Evolutionary conservation across 1,140 invertebrate genomes (phyloP).

Genomic region (Rhynchophorus ferrugineus): DNA sequence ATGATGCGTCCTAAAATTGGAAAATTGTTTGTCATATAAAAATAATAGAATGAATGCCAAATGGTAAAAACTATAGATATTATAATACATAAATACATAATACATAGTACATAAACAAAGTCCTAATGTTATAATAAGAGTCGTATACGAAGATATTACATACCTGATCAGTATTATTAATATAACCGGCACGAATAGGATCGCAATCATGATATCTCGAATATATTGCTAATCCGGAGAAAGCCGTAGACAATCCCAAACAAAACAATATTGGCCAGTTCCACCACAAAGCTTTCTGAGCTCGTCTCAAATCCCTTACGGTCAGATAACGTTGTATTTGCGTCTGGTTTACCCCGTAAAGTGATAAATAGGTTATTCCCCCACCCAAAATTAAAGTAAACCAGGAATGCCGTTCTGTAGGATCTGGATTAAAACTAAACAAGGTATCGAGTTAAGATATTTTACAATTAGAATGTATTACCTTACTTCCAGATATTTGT

Average conservation of each 20-base stretch:
- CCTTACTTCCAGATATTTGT: constrained; percentile 63
- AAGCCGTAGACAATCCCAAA: constrained; percentile 61
- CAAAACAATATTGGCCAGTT: constrained; percentile 60
- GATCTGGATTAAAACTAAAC: constrained; percentile 56
- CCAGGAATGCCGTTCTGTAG: constrained; percentile 64
- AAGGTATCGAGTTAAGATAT: constrained; percentile 9
- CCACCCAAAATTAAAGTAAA: constrained; percentile 68
- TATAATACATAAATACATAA: too few species aligned
- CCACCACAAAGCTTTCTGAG: constrained; percentile 58
- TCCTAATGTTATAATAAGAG: too few species aligned
- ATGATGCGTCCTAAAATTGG: too few species aligned
- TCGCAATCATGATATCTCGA: constrained; percentile 69
- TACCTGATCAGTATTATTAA: constrained; percentile 46
- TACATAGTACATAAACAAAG: too few species aligned
- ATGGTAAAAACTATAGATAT: too few species aligned
- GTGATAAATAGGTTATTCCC: constrained; percentile 59
- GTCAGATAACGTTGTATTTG: constrained; percentile 83
- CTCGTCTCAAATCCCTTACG: constrained; percentile 57
- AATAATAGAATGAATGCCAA: too few species aligned
- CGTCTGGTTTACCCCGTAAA: constrained; percentile 77
- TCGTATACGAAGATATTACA: constrained; percentile 8
- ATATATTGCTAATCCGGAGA: constrained; percentile 73
- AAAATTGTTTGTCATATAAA: too few species aligned
- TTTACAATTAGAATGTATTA: neutral
- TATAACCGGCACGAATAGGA: constrained; percentile 51